Evolutionary conservation across 2,888 invertebrate genomes (phyloP).

Genomic region (Agonum fuliginosum): DNA sequence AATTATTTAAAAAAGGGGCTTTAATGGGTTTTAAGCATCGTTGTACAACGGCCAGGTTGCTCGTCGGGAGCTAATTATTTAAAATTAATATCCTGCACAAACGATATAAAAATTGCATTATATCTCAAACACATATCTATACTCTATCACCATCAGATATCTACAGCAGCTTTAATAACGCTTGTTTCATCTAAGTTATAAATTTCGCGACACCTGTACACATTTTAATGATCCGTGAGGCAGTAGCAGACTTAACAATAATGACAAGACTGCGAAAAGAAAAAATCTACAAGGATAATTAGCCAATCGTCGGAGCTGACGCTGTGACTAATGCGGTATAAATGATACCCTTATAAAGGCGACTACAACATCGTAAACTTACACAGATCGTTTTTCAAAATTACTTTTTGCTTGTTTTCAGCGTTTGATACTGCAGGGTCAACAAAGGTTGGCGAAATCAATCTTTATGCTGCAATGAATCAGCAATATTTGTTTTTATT

Average conservation of each 20-base stretch:
- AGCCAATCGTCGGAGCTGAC: constrained; percentile 2
- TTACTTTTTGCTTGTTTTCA: too few species aligned
- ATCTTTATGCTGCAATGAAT: too few species aligned
- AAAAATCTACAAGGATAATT: constrained; percentile 3
- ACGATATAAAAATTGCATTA: background rate
- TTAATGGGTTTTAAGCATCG: too few species aligned
- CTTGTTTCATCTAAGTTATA: background rate
- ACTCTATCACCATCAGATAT: too few species aligned
- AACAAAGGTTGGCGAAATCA: too few species aligned
- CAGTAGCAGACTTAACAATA: constrained; percentile 4
- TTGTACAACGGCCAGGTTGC: too few species aligned
- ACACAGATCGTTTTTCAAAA: background rate
- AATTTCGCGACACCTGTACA: background rate
- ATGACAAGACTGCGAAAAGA: constrained; percentile 6
- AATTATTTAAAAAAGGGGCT: too few species aligned
- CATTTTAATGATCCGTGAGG: background rate
- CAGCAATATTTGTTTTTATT: too few species aligned
- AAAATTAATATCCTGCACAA: background rate
- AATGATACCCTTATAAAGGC: constrained; percentile 31
- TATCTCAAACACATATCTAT: background rate
- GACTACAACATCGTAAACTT: constrained; percentile 2
- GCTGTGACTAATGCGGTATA: constrained; percentile 14
- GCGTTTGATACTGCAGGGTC: too few species aligned
- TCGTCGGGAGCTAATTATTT: too few species aligned
- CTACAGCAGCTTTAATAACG: background rate